These are phyloP conservation scores for Helarctos malayanus DNA, from an alignment of 2,797 vertebrate species.

Conservation along the genomic window DNA sequence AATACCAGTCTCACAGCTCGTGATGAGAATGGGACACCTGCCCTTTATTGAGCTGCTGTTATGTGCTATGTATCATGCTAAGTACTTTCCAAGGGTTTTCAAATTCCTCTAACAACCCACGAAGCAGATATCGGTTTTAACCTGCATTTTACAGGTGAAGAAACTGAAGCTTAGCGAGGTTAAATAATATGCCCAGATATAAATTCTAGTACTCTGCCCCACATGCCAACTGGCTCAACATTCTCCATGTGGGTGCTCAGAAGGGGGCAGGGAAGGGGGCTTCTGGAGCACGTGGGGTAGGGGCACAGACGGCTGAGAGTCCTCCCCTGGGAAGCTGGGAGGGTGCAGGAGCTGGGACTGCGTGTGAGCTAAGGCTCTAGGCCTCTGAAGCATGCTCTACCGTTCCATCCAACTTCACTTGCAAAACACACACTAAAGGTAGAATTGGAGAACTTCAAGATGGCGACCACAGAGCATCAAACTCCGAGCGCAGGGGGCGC, in stretches of 20 bases:
- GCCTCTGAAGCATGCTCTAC: fast-evolving
- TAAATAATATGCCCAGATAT: background rate
- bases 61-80: fast-evolving
- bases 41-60: background rate
- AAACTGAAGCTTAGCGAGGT: background rate
- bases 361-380: background rate
- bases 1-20: background rate
- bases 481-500: no score
- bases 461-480: background rate
- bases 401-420: no score
- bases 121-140: background rate
- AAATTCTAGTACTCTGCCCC: background rate
- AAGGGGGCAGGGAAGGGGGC: background rate
- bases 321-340: background rate
- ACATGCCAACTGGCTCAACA: fast-evolving
- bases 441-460: background rate
- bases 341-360: background rate
- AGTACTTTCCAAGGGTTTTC: background rate
- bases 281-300: no score
- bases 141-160: background rate
- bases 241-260: background rate
- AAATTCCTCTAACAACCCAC: background rate
- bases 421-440: background rate
- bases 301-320: fast-evolving
- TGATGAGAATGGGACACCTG: background rate